Percentiles rank a stretch among this genome's conserved stretches.
Conservation (phyloP, 2,888 invertebrate species). For the Mycalesis mineus region DNA sequence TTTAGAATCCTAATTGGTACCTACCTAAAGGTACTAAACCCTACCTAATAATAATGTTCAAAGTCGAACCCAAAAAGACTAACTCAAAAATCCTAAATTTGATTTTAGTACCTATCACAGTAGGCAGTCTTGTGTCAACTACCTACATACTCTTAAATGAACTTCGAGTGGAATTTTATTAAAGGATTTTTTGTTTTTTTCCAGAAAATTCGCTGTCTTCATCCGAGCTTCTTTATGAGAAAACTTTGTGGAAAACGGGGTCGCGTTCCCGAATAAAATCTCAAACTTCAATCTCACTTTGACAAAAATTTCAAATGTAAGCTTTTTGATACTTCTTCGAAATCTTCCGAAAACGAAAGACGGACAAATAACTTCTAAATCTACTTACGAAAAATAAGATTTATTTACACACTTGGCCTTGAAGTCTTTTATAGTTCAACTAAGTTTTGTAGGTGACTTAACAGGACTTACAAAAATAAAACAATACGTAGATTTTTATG, state of each 20-base stretch:
- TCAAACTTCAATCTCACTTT: slow-evolving; percentile 66
- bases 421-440: too few relatives aligned
- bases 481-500: too few relatives aligned
- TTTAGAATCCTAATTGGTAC: too few relatives aligned
- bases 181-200: slow-evolving; percentile 24
- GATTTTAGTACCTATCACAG: too few relatives aligned
- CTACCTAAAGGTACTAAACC: too few relatives aligned
- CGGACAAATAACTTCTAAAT: slow-evolving; percentile 4
- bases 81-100: too few relatives aligned
- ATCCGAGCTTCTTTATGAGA: slow-evolving; percentile 48
- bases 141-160: slow-evolving; percentile 1
- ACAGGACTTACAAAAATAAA: background rate
- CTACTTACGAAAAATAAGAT: slow-evolving; percentile 4
- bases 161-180: slow-evolving; percentile 17
- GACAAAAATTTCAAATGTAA: slow-evolving; percentile 53
- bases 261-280: slow-evolving; percentile 55
- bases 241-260: slow-evolving; percentile 55
- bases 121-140: too few relatives aligned
- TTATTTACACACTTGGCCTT: too few relatives aligned
- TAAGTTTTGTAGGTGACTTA: background rate
- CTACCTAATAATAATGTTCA: too few relatives aligned
- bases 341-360: slow-evolving; percentile 9
- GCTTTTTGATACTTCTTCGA: slow-evolving; percentile 37
- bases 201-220: slow-evolving; percentile 20
- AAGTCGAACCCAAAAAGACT: too few relatives aligned